A percentile compares a stretch with the other conserved stretches of the same genome.
Conservation (phyloP, 1,140 invertebrate species). For the Globodera rostochiensis region DNA sequence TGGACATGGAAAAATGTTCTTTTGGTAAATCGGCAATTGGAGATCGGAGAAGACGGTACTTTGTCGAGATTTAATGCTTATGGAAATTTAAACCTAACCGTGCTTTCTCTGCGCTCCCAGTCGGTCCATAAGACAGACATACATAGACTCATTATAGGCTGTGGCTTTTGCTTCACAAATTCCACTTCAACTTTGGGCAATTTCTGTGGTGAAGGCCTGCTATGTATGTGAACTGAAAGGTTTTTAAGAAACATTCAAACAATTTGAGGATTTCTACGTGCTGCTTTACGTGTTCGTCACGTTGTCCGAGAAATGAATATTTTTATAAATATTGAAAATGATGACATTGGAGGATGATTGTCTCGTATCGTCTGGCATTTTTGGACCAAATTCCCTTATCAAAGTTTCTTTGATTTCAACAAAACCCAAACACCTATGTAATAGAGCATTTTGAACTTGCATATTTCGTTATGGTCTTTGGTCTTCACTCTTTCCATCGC, state of each 20-base stretch:
- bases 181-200: conserved; percentile 24
- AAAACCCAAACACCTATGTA: too few species aligned
- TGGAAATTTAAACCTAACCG: too few species aligned
- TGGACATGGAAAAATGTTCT: conserved; percentile 5
- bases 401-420: too few species aligned
- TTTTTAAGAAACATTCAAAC: neutral
- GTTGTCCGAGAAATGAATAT: neutral
- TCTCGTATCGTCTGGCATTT: too few species aligned
- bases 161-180: conserved; percentile 20
- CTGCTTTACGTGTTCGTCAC: conserved; percentile 15
- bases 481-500: neutral
- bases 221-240: neutral
- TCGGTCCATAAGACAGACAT: too few species aligned
- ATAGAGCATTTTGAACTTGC: too few species aligned
- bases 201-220: conserved; percentile 15
- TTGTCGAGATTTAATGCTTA: too few species aligned
- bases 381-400: too few species aligned
- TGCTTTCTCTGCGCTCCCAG: too few species aligned
- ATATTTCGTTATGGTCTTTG: neutral
- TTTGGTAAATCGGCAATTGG: conserved; percentile 1
- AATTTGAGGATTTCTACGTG: neutral
- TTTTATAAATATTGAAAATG: too few species aligned
- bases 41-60: too few species aligned
- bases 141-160: neutral
- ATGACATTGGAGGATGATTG: too few species aligned